Conservation (phyloP, 2,113 vertebrate genomes). For the Aspiorhynchus laticeps region DNA sequence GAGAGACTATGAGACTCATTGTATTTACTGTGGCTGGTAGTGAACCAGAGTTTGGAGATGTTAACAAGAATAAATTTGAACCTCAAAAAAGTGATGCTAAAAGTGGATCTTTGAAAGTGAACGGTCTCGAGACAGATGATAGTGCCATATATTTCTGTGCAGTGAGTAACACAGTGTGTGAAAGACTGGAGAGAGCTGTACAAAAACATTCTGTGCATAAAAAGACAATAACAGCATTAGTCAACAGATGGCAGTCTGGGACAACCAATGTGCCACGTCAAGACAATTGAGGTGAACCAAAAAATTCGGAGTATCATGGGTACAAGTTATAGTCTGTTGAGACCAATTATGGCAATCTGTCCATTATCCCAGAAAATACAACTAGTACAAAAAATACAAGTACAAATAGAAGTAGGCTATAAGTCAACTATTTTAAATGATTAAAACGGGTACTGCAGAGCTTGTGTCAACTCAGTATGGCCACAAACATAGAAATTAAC, state of each 20-base stretch:
- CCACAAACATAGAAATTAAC: neutral
- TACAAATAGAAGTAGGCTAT: no score
- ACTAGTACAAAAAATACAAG: no score
- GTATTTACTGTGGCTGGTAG: conserved; percentile 20
- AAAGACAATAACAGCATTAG: conserved; percentile 6
- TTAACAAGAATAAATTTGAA: conserved; percentile 35
- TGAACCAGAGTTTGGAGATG: conserved; percentile 39
- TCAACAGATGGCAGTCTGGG: conserved; percentile 14
- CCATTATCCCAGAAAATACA: neutral
- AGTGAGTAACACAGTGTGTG: conserved; percentile 57
- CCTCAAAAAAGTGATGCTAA: neutral
- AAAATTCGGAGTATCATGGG: neutral
- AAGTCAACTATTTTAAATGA: neutral
- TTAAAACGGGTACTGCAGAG: neutral
- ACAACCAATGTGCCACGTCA: conserved; percentile 23
- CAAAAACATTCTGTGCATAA: conserved; percentile 49
- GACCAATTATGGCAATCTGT: neutral
- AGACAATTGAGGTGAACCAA: neutral
- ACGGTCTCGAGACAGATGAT: conserved; percentile 43
- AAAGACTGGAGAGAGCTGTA: conserved; percentile 35
- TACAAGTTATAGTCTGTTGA: neutral
- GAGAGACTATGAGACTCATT: conserved; percentile 54
- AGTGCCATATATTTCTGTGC: conserved; percentile 55
- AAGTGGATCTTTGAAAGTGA: conserved; percentile 59
- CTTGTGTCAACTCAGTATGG: neutral